Evolutionary conservation across 2,113 vertebrate species (phyloP).

Genomic region (Epinephelus cyanopodus): DNA sequence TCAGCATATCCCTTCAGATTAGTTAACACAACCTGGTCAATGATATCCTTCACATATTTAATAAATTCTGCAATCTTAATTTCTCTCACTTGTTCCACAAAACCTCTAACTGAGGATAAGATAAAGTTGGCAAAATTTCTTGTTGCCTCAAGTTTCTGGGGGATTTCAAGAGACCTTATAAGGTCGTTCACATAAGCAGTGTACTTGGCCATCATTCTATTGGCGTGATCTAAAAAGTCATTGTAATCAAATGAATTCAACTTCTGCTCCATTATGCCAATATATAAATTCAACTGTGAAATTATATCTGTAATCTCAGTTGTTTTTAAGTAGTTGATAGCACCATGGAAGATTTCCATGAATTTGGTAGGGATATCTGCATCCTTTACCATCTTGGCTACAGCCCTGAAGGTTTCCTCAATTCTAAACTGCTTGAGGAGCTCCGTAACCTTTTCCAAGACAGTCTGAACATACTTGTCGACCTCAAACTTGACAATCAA

Average conservation of each 20-base stretch:
- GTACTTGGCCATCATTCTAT: background rate
- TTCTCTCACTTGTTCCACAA: background rate
- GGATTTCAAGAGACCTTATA: constrained; percentile 6
- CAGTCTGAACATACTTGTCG: background rate
- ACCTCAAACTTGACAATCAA: background rate
- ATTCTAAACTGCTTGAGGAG: background rate
- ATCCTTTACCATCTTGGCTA: background rate
- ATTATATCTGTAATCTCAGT: background rate
- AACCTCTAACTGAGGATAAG: background rate
- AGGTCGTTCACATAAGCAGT: background rate
- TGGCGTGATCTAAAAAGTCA: background rate
- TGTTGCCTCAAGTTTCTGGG: background rate
- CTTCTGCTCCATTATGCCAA: constrained; percentile 4
- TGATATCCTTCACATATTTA: background rate
- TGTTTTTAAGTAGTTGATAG: background rate
- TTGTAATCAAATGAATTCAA: background rate
- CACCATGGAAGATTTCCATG: background rate
- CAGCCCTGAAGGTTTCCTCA: background rate
- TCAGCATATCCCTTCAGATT: background rate
- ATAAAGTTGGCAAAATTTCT: constrained; percentile 1
- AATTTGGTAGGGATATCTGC: background rate
- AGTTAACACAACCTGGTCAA: background rate
- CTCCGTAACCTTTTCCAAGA: background rate
- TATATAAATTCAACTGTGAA: background rate
- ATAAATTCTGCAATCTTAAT: background rate